Evolutionary conservation across 37 sponge, comb jelly and placozoan species (phyloP).

Genomic region (Spongilla lacustris): DNA sequence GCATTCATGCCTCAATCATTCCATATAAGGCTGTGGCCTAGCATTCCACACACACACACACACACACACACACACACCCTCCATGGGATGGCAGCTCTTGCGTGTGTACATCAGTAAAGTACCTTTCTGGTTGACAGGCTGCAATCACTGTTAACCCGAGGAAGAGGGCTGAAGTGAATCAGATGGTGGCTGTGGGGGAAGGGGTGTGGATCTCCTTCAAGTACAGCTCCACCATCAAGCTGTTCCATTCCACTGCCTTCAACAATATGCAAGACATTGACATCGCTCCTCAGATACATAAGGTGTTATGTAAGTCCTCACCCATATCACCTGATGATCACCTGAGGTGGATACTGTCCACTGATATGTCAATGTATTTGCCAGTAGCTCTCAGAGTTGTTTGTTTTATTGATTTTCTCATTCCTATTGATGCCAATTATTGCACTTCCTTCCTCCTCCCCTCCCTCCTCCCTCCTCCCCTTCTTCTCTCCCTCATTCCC

Average conservation of each 20-base stretch:
- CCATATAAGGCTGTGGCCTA: too few species aligned
- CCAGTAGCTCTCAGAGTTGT: too few species aligned
- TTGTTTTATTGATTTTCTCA: too few species aligned
- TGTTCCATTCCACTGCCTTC: conserved; percentile 79
- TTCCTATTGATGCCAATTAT: too few species aligned
- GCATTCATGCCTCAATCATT: too few species aligned
- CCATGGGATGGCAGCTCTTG: too few species aligned
- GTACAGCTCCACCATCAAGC: conserved; percentile 74
- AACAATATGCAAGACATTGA: conserved; percentile 88
- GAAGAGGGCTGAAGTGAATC: conserved; percentile 60
- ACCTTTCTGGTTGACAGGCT: conserved; percentile 39
- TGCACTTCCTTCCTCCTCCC: too few species aligned
- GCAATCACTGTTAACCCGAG: conserved; percentile 66
- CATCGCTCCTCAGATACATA: conserved; percentile 70
- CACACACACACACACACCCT: too few species aligned
- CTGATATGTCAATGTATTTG: neutral
- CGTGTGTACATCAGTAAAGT: too few species aligned
- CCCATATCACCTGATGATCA: neutral
- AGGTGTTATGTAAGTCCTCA: conserved; percentile 52
- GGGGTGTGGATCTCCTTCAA: conserved; percentile 91
- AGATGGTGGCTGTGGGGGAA: conserved; percentile 73
- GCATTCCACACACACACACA: too few species aligned
- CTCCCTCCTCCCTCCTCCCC: neutral
- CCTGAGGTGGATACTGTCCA: neutral
- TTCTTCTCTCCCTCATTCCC: neutral